Percentiles rank a stretch among this genome's conserved stretches.
These are phyloP conservation scores for Drosophila orosa DNA, from an alignment of 1,140 invertebrate species.

Conservation along the genomic window DNA sequence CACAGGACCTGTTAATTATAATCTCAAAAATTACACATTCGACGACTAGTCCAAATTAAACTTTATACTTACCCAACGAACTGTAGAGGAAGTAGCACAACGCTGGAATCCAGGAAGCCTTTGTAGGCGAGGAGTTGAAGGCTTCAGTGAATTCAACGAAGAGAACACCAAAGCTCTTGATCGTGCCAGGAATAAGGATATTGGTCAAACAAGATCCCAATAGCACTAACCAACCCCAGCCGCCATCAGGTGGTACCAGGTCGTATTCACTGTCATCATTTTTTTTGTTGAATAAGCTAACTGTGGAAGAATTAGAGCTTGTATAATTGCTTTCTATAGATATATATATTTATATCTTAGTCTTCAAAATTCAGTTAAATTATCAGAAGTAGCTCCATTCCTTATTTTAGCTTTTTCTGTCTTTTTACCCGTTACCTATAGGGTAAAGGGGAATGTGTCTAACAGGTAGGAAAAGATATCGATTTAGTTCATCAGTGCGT, in stretches of 20 bases:
- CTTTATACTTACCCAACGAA: conserved; percentile 88
- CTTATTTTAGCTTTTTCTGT: too few species aligned
- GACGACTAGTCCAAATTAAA: not conserved
- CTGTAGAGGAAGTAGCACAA: conserved; percentile 94
- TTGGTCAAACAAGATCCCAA: conserved; percentile 92
- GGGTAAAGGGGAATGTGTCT: too few species aligned
- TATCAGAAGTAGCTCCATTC: too few species aligned
- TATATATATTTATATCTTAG: too few species aligned
- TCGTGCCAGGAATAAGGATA: conserved; percentile 91
- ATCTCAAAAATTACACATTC: not conserved
- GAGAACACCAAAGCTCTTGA: conserved; percentile 94
- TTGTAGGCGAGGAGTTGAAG: conserved; percentile 88
- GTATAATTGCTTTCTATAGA: too few species aligned
- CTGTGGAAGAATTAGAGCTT: conserved; percentile 34
- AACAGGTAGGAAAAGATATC: too few species aligned
- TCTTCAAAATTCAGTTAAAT: too few species aligned
- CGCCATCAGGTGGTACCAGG: conserved; percentile 88
- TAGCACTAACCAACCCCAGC: conserved; percentile 94
- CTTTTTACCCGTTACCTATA: too few species aligned
- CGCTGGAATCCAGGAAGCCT: conserved; percentile 93
- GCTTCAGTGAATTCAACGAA: conserved; percentile 92
- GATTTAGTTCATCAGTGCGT: too few species aligned
- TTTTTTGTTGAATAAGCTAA: conserved; percentile 68
- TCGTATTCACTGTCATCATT: conserved; percentile 84
- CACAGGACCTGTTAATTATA: conserved; percentile 89